These are phyloP conservation scores for Euschistus heros DNA, from an alignment of 1,140 invertebrate species.

Conservation along the genomic window DNA sequence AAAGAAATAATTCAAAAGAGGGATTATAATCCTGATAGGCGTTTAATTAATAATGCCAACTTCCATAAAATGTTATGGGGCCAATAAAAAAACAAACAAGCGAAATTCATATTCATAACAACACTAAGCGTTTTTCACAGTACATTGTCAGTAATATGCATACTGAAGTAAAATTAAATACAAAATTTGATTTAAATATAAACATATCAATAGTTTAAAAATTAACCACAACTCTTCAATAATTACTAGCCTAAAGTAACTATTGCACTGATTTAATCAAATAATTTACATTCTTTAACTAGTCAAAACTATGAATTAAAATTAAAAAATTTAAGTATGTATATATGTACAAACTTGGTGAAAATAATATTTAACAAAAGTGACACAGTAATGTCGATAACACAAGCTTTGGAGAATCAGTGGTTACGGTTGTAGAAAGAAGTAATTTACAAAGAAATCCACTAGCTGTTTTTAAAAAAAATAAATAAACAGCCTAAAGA, in stretches of 20 bases:
- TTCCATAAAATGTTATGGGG: constrained; percentile 23
- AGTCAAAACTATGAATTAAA: not conserved
- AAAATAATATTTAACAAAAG: too few species aligned
- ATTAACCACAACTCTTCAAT: not conserved
- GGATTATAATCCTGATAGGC: not conserved
- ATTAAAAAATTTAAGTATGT: not conserved
- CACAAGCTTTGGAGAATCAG: too few species aligned
- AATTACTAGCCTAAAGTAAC: constrained; percentile 7
- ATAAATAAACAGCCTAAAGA: too few species aligned
- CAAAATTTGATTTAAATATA: constrained; percentile 17
- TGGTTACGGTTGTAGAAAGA: too few species aligned
- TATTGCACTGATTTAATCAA: constrained; percentile 18
- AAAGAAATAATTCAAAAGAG: too few species aligned
- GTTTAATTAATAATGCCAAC: constrained; percentile 23
- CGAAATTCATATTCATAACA: constrained; percentile 20
- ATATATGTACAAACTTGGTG: not conserved
- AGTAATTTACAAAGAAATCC: too few species aligned
- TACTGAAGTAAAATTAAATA: constrained; percentile 18
- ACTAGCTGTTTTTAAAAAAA: too few species aligned
- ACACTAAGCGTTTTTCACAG: constrained; percentile 23
- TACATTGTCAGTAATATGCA: constrained; percentile 13
- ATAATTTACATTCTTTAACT: not conserved
- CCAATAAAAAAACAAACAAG: constrained; percentile 20
- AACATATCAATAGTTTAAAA: constrained; percentile 16
- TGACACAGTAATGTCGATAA: too few species aligned